phyloP scores from a whole-genome alignment of 2,888 invertebrate genomes.

The Drosophila tanythrix region DNA sequence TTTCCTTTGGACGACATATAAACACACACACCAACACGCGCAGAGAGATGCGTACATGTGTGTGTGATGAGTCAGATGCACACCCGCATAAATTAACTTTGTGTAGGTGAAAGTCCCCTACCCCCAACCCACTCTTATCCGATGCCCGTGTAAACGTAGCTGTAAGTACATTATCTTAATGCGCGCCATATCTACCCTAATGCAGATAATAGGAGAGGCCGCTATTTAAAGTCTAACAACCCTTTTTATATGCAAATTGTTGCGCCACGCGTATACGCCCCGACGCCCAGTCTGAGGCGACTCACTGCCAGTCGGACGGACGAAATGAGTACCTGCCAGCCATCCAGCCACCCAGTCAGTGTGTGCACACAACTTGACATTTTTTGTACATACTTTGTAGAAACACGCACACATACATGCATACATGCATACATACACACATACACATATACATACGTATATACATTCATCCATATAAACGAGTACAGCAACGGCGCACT shows the following conservation, averaged over 20 bases:
- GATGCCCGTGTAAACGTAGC: conserved; percentile 58
- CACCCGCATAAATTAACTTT: conserved; percentile 80
- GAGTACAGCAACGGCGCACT: conserved; percentile 32
- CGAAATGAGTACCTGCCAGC: conserved; percentile 27
- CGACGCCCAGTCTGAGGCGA: conserved; percentile 26
- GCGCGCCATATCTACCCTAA: conserved; percentile 77
- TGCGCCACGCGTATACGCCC: conserved; percentile 73
- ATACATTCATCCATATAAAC: conserved; percentile 15
- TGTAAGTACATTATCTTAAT: conserved; percentile 77
- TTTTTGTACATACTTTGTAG: conserved; percentile 58
- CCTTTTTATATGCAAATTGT: conserved; percentile 82
- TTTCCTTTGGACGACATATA: conserved; percentile 29
- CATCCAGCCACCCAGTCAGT: conserved; percentile 1
- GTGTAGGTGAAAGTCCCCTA: conserved; percentile 29
- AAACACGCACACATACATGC: background rate
- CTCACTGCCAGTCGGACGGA: conserved; percentile 28
- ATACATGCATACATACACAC: background rate
- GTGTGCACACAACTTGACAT: conserved; percentile 72
- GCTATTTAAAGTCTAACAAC: conserved; percentile 81
- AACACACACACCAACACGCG: conserved; percentile 1
- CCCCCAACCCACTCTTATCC: background rate
- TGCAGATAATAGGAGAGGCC: conserved; percentile 78
- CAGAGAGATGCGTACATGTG: background rate
- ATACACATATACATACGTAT: conserved; percentile 11
- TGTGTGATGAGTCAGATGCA: conserved; percentile 32